Conservation (phyloP, 2,797 vertebrate species). For the Lepidocolaptes lacrymiger region DNA sequence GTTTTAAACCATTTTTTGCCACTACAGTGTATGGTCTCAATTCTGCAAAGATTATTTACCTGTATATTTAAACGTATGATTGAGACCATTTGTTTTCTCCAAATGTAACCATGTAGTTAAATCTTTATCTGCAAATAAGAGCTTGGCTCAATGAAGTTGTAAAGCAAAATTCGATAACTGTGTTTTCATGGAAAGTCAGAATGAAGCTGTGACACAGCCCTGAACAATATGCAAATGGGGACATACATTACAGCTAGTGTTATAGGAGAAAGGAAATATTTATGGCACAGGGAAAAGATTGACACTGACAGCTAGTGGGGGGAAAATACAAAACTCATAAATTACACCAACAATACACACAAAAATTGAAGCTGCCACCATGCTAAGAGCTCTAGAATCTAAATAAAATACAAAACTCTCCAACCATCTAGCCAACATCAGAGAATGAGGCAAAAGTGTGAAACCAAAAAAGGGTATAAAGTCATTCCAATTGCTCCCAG, state of each 20-base stretch:
- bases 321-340: slow-evolving; percentile 9
- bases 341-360: not conserved
- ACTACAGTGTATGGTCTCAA: not conserved
- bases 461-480: slow-evolving; percentile 4
- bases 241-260: not conserved
- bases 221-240: not conserved
- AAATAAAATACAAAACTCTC: slow-evolving; percentile 15
- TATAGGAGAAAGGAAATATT: not conserved
- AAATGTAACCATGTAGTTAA: not conserved
- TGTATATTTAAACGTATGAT: not conserved
- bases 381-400: not conserved
- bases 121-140: not conserved
- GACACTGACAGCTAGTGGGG: not conserved
- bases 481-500: not conserved
- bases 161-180: not conserved
- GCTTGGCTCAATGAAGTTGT: not conserved
- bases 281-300: not conserved
- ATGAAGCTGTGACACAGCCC: not conserved
- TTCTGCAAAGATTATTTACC: not conserved
- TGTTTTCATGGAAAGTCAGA: not conserved
- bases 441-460: slow-evolving; percentile 23
- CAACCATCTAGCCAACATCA: not conserved
- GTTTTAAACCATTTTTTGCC: not conserved
- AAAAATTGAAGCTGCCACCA: not conserved
- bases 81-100: not conserved